A percentile compares a stretch with the other conserved stretches of the same genome.
Evolutionary conservation across 2,797 vertebrate genomes (phyloP).

Genomic region (Aulostomus chinensis): DNA sequence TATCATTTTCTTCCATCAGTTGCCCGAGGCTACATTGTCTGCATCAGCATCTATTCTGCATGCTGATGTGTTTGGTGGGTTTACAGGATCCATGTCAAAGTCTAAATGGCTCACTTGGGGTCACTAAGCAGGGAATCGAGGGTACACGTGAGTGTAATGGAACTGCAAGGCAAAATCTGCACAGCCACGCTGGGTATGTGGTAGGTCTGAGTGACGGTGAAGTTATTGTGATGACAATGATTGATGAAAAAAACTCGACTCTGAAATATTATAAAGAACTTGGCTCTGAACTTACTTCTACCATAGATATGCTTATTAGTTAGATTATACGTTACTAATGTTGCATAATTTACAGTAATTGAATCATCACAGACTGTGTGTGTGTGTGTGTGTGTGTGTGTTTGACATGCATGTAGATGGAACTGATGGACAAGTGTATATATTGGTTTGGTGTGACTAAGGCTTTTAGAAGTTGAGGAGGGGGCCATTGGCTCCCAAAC

Average conservation of each 20-base stretch:
- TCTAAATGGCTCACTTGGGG: slow-evolving; percentile 36
- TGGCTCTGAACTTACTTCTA: too few species aligned
- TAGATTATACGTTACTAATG: not conserved
- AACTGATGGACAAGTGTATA: too few species aligned
- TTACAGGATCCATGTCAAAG: slow-evolving; percentile 28
- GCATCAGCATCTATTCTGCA: slow-evolving; percentile 1
- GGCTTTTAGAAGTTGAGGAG: too few species aligned
- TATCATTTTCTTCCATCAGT: not conserved
- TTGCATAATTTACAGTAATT: not conserved
- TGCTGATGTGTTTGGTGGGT: slow-evolving; percentile 12
- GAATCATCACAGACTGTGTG: not conserved
- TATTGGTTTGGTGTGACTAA: too few species aligned
- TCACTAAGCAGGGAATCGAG: slow-evolving; percentile 20
- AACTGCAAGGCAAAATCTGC: too few species aligned
- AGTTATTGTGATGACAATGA: too few species aligned
- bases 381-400: too few species aligned
- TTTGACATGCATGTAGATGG: too few species aligned
- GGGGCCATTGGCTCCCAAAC: too few species aligned
- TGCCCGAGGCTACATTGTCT: slow-evolving; percentile 12
- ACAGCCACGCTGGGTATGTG: too few species aligned
- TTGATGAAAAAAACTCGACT: too few species aligned
- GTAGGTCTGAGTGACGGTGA: not conserved
- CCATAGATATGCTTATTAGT: not conserved
- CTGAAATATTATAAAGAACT: too few species aligned
- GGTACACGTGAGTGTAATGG: slow-evolving; percentile 19